phyloP scores from a whole-genome alignment of 2,888 invertebrate species.

The Acanthopleura granulata region DNA sequence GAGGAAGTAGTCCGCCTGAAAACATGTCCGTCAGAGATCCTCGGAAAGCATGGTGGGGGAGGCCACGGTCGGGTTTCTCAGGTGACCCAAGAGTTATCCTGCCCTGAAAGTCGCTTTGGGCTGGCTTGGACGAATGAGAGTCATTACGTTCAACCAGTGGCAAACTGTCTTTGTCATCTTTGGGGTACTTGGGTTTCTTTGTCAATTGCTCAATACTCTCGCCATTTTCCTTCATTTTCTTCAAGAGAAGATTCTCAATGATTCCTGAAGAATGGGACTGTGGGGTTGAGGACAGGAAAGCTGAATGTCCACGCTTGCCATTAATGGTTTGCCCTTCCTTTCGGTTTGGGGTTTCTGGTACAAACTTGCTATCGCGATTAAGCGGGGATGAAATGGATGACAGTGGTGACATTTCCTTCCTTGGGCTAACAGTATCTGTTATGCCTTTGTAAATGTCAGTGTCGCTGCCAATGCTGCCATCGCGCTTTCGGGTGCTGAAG shows the following conservation, averaged over 20 bases:
- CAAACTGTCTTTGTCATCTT: too few relatives aligned
- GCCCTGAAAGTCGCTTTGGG: neutral
- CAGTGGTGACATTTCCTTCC: neutral
- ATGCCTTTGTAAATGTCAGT: neutral
- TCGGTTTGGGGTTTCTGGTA: too few relatives aligned
- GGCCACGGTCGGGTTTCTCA: neutral
- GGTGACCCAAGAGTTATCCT: neutral
- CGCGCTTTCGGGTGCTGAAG: conserved; percentile 72
- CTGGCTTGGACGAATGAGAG: neutral
- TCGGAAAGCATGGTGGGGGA: neutral
- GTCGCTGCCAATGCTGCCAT: conserved; percentile 43
- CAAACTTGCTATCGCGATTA: too few relatives aligned
- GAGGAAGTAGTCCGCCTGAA: neutral
- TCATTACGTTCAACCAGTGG: too few relatives aligned
- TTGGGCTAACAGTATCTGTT: neutral
- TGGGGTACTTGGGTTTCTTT: too few relatives aligned
- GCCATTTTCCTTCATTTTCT: conserved; percentile 54
- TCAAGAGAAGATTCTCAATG: conserved; percentile 51
- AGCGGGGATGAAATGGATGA: neutral
- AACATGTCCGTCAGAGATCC: neutral
- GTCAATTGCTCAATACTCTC: conserved; percentile 29
- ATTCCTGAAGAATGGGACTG: conserved; percentile 28
- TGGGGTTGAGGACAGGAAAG: too few relatives aligned
- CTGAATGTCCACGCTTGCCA: too few relatives aligned
- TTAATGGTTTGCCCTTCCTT: too few relatives aligned